phyloP scores from a whole-genome alignment of 2,888 invertebrate species.

The Phymatocera aterrima region DNA sequence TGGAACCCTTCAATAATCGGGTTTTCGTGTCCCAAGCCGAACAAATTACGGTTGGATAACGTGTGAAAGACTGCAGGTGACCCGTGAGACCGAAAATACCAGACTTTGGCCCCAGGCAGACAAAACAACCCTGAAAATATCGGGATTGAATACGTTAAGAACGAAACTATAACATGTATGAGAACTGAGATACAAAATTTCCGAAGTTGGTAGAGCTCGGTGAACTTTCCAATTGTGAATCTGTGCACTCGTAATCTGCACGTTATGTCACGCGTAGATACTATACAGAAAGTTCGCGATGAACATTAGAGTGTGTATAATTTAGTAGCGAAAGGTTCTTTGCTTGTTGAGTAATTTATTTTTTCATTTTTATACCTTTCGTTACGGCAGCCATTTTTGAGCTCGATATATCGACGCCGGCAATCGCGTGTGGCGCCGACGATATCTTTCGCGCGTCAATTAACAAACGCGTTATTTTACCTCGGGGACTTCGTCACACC shows the following conservation, averaged over 20 bases:
- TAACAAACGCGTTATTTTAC: neutral
- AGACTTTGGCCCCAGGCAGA: constrained; percentile 1
- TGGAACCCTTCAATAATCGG: neutral
- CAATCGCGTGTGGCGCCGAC: constrained; percentile 21
- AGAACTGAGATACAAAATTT: neutral
- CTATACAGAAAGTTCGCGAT: neutral
- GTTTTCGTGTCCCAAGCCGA: neutral
- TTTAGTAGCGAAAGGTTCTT: neutral
- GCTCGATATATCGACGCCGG: constrained; percentile 29
- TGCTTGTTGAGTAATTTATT: neutral
- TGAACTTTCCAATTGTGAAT: neutral
- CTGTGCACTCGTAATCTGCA: neutral
- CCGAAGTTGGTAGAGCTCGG: neutral
- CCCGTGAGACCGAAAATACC: neutral
- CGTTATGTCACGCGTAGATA: neutral
- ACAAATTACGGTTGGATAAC: neutral
- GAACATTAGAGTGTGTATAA: neutral
- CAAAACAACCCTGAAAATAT: neutral
- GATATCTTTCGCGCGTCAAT: constrained; percentile 13
- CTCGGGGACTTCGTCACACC: neutral
- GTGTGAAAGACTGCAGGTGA: neutral
- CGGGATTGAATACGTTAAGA: neutral
- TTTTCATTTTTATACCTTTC: neutral
- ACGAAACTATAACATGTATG: neutral
- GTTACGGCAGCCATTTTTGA: neutral